Conservation (phyloP, 2,113 vertebrate species). For the Hippocampus guttulatus region DNA sequence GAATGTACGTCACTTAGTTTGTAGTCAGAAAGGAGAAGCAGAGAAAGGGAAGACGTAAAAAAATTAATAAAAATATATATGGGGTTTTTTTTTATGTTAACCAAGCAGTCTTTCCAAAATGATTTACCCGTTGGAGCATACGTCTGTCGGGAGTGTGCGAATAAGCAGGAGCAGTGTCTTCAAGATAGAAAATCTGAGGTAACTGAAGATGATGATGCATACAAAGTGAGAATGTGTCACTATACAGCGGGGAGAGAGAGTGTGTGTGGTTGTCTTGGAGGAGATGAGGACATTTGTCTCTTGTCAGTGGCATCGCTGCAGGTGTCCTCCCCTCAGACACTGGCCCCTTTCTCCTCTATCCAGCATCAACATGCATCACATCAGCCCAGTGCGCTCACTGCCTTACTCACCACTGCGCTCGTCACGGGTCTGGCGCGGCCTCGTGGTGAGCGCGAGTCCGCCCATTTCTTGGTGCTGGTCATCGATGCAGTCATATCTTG, state of each 20-base stretch:
- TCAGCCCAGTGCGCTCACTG: slow-evolving; percentile 44
- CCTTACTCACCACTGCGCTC: slow-evolving; percentile 23
- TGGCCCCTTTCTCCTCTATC: slow-evolving; percentile 57
- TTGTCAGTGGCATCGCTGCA: slow-evolving; percentile 45
- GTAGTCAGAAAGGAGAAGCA: neutral
- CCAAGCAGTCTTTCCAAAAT: neutral
- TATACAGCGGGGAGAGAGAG: neutral
- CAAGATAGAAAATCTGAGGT: slow-evolving; percentile 10
- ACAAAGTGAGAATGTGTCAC: slow-evolving; percentile 28
- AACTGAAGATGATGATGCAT: slow-evolving; percentile 9
- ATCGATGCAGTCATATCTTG: slow-evolving; percentile 22
- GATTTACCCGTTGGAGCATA: too few relatives aligned
- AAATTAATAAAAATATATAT: too few relatives aligned
- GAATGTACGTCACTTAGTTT: neutral
- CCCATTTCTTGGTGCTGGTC: neutral
- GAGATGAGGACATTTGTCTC: slow-evolving; percentile 56
- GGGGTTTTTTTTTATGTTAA: too few relatives aligned
- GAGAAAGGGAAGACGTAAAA: neutral
- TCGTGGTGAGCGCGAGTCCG: slow-evolving; percentile 3
- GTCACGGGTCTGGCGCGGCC: slow-evolving; percentile 5
- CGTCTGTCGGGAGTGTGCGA: neutral
- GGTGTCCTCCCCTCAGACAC: slow-evolving; percentile 64
- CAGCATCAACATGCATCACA: slow-evolving; percentile 65
- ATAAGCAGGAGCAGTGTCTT: slow-evolving; percentile 5
- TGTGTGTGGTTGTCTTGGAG: neutral